Evolutionary conservation across 1,140 invertebrate species (phyloP), one percentile per base, ranked within the genome.

Genomic region (Cotesia glomerata): DNA sequence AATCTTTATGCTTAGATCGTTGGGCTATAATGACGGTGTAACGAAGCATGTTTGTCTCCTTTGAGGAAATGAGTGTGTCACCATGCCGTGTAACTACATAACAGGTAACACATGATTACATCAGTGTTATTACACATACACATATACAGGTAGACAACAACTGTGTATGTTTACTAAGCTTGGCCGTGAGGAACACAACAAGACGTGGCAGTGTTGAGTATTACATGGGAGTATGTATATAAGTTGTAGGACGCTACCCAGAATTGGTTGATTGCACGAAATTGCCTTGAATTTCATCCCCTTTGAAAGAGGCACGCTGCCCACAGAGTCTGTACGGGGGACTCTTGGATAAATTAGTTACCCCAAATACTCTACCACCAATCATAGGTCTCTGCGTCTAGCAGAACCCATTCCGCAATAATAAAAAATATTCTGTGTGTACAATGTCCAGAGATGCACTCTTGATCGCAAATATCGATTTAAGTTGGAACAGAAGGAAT

Each of bases 21-120:
- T 39, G 52, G 11, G 35, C 52, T 73, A 71, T 78, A 79, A 81
- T 72, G 78, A 80, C 72, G 69, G 74, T 77, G 73, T 83, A 83
- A 83, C 81, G 82, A 83, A 80, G 80, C 73, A 11, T 78, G 79
- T 81, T 83, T 83, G 82, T 83, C 75, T 79, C 73, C 78, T 78
- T 77, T 64, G 69, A 75, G 74, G 14, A 36, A 66, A 58, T 58
- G 69, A 78, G 66, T 72, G 64, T 35, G 61, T 11, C 71, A 49
- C 39, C 45, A 56, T 32, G 69, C 58, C 51, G 66, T 61, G 59
- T 70, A 45, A 71, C 26, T 26, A 26, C 1, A 26, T 26, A 26
- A 26, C 26, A 26, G 26, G 26, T 26, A 26, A 26, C 26, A 45
- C 39, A 45, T 45, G 7, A 45, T 45, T 45, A 45, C 5, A 45